These are phyloP conservation scores for Drosophila mimica DNA, from an alignment of 2,888 invertebrate genomes.

Conservation along the genomic window DNA sequence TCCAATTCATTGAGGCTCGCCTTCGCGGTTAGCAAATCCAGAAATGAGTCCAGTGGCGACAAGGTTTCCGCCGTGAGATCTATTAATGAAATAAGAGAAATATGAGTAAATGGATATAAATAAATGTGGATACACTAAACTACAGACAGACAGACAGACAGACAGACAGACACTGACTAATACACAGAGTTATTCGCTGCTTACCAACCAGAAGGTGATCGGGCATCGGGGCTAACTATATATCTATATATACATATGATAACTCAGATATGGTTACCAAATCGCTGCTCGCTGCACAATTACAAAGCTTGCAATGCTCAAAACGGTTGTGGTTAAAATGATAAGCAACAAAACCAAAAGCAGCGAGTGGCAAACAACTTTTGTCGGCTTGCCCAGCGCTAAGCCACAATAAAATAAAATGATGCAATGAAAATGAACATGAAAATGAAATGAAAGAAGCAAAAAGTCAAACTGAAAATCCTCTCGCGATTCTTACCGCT, in stretches of 20 bases:
- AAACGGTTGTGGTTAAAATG: constrained; percentile 55
- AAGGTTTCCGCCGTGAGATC: constrained; percentile 90
- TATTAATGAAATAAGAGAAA: constrained; percentile 75
- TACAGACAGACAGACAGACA: constrained; percentile 7
- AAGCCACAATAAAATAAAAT: background rate
- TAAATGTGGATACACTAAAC: background rate
- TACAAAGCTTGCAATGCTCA: constrained; percentile 61
- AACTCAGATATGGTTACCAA: constrained; percentile 42
- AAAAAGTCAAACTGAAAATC: background rate
- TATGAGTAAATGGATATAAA: background rate
- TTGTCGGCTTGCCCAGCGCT: constrained; percentile 69
- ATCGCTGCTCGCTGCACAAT: constrained; percentile 39
- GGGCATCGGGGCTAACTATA: constrained; percentile 5
- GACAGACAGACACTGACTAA: constrained; percentile 18
- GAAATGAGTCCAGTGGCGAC: constrained; percentile 93
- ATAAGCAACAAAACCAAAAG: constrained; percentile 70
- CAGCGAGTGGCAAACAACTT: constrained; percentile 62
- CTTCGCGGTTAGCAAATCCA: constrained; percentile 94
- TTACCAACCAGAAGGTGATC: constrained; percentile 39
- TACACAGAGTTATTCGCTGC: constrained; percentile 32
- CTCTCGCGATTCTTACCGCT: constrained; percentile 61
- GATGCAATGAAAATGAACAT: constrained; percentile 13
- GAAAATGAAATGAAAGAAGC: constrained; percentile 23
- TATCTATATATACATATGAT: background rate
- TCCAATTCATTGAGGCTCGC: constrained; percentile 94